These are phyloP conservation scores for Zapus hudsonius DNA, from an alignment of 2,113 vertebrate genomes.

Conservation along the genomic window DNA sequence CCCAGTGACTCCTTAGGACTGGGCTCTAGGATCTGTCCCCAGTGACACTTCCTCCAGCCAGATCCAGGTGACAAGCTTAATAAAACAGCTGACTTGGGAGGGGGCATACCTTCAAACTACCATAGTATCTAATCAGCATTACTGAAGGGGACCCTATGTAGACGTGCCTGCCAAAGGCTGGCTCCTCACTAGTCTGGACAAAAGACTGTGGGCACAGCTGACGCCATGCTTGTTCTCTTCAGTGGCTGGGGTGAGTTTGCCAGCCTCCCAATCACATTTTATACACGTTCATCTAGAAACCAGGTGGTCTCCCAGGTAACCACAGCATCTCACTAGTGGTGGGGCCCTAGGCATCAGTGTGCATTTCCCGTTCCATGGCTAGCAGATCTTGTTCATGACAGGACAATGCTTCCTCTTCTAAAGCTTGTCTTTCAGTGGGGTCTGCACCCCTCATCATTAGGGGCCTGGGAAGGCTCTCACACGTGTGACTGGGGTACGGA, in stretches of 20 bases:
- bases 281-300: background rate
- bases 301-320: background rate
- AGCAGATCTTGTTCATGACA: background rate
- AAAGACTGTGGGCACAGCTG: background rate
- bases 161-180: fast-evolving
- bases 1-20: too few species aligned
- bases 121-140: background rate
- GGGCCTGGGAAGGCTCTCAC: too few species aligned
- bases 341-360: background rate
- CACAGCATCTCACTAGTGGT: fast-evolving
- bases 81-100: too few species aligned
- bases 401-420: background rate
- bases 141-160: background rate
- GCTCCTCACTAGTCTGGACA: background rate
- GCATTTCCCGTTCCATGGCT: background rate
- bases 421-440: background rate
- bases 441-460: background rate
- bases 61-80: too few species aligned
- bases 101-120: too few species aligned
- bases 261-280: background rate
- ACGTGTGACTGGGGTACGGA: background rate
- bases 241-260: background rate
- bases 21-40: too few species aligned
- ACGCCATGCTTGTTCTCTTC: background rate
- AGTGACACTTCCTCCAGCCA: too few species aligned